Percentiles rank a stretch among this genome's conserved stretches.
phyloP scores from a whole-genome alignment of 2,797 vertebrate species.

The Lacerta bilineata region DNA sequence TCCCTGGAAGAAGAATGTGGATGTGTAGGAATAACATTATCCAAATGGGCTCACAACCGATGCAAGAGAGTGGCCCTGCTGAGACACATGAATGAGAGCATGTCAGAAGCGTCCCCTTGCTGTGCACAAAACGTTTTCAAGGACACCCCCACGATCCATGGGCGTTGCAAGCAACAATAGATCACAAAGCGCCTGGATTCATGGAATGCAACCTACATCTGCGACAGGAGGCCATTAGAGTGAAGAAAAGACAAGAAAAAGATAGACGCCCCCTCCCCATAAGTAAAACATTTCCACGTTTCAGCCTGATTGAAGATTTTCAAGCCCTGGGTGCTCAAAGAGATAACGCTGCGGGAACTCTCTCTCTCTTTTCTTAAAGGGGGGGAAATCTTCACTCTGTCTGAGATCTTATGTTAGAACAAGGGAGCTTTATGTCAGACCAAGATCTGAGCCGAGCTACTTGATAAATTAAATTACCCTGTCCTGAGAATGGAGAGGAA shows the following conservation, averaged over 20 bases:
- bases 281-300: neutral
- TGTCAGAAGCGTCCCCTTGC: neutral
- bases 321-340: neutral
- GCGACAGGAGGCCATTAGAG: neutral
- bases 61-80: neutral
- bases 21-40: neutral
- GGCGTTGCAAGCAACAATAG: neutral
- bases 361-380: neutral
- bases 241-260: constrained; percentile 11
- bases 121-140: constrained; percentile 28
- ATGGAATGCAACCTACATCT: neutral
- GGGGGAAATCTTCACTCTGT: neutral
- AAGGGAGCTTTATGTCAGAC: constrained; percentile 20
- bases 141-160: constrained; percentile 1
- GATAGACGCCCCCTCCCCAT: neutral
- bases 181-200: neutral
- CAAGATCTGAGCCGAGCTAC: neutral
- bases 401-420: neutral
- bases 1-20: neutral
- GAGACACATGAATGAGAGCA: neutral
- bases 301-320: neutral
- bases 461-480: neutral
- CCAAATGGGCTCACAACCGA: constrained; percentile 11
- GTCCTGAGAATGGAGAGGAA: constrained; percentile 22
- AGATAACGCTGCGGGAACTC: neutral